Evolutionary conservation across 2,797 vertebrate species (phyloP).

Genomic region (Sphenopsis melanotis): DNA sequence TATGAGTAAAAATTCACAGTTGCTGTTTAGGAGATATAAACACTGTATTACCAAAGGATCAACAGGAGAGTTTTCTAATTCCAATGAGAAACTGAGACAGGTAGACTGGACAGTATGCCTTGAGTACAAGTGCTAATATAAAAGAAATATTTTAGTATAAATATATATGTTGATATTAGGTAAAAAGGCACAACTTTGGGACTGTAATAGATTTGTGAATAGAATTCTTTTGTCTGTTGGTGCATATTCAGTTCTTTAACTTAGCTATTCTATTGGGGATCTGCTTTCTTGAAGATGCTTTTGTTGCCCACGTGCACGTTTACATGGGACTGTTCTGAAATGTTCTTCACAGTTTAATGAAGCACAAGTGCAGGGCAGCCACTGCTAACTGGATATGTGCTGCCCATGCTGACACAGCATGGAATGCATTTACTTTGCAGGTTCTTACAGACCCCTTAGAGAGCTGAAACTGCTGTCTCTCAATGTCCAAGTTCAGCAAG

Average conservation of each 20-base stretch:
- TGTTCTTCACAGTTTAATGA: neutral
- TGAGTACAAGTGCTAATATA: neutral
- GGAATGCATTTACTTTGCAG: neutral
- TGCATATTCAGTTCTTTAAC: neutral
- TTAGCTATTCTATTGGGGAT: neutral
- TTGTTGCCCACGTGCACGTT: fast-evolving
- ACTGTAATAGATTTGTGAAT: neutral
- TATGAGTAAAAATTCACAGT: neutral
- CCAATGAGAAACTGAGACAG: neutral
- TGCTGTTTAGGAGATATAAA: neutral
- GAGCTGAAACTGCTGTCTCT: neutral
- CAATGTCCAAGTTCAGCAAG: neutral
- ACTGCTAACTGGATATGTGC: neutral
- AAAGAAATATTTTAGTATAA: neutral
- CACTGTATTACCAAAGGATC: neutral
- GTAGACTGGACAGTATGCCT: neutral
- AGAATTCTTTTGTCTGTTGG: neutral
- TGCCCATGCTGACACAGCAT: neutral
- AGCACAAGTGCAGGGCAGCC: neutral
- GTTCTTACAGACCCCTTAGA: neutral
- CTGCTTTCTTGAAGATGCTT: neutral
- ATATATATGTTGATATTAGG: neutral
- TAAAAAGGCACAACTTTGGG: neutral
- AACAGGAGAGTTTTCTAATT: neutral
- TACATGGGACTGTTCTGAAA: neutral